Percentiles rank a stretch among this genome's conserved stretches.
These are phyloP conservation scores for Lycopodina hypogea DNA, from an alignment of 37 sponge, comb jelly and placozoan genomes.

Conservation along the genomic window DNA sequence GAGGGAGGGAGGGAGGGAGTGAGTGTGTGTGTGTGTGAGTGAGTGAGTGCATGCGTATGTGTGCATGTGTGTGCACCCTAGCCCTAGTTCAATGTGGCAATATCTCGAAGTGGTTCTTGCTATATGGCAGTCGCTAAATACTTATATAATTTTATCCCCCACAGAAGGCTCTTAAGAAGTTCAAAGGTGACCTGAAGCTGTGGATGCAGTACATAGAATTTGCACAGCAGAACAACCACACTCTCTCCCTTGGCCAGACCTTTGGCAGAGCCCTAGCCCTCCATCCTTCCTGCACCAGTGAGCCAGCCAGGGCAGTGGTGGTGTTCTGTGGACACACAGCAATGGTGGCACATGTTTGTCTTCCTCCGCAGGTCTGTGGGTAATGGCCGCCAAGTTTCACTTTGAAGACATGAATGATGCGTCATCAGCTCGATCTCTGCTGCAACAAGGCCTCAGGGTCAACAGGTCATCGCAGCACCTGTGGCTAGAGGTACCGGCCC, in stretches of 20 bases:
- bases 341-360: neutral
- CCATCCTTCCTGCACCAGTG: constrained; percentile 64
- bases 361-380: constrained; percentile 69
- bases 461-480: constrained; percentile 60
- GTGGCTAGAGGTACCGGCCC: constrained; percentile 67
- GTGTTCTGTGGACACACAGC: neutral
- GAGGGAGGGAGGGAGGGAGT: no score
- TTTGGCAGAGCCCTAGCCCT: constrained; percentile 62
- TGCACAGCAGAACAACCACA: constrained; percentile 37
- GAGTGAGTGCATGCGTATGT: no score
- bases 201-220: constrained; percentile 83
- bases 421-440: constrained; percentile 50
- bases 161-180: constrained; percentile 66
- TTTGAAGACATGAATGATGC: constrained; percentile 67
- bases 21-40: no score
- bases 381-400: constrained; percentile 84
- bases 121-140: no score
- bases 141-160: no score
- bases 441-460: constrained; percentile 72
- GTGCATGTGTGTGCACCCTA: no score
- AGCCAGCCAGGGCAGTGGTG: neutral
- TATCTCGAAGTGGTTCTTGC: no score
- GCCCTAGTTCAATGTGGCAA: no score
- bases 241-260: constrained; percentile 41
- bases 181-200: constrained; percentile 78